A percentile compares a stretch with the other conserved stretches of the same genome.
Conservation (phyloP, 2,888 invertebrate species). For the Rugalucina vietnamica region DNA sequence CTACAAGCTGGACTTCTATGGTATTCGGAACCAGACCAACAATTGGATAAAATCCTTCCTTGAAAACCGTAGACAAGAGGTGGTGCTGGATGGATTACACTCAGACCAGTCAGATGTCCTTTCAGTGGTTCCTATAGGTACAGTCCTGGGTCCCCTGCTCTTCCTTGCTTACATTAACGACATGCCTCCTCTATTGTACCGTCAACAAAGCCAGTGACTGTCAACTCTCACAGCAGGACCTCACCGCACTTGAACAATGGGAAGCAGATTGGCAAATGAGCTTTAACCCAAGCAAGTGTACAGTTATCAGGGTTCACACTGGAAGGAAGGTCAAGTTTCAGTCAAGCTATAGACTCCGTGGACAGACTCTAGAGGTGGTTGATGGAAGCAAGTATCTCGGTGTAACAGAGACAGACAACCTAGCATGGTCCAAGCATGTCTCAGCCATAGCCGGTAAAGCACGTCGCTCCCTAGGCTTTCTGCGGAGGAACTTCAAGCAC, state of each 20-base stretch:
- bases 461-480: background rate
- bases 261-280: background rate
- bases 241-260: conserved; percentile 3
- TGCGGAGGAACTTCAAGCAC: background rate
- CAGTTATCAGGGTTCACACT: background rate
- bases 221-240: background rate
- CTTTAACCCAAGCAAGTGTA: background rate
- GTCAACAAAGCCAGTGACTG: background rate
- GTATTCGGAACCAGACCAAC: too few species aligned
- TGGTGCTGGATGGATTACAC: too few species aligned
- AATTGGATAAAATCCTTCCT: too few species aligned
- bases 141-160: background rate
- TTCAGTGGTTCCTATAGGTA: background rate
- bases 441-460: background rate
- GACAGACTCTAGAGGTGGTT: background rate
- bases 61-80: too few species aligned
- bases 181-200: background rate
- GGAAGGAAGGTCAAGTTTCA: background rate
- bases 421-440: background rate
- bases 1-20: too few species aligned
- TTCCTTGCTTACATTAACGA: background rate
- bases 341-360: background rate
- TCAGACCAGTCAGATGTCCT: too few species aligned
- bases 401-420: background rate
- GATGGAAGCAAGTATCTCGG: background rate